Percentiles rank a stretch among this genome's conserved stretches.
phyloP scores from a whole-genome alignment of 1,140 invertebrate genomes.

The Cheumatopsyche charites region DNA sequence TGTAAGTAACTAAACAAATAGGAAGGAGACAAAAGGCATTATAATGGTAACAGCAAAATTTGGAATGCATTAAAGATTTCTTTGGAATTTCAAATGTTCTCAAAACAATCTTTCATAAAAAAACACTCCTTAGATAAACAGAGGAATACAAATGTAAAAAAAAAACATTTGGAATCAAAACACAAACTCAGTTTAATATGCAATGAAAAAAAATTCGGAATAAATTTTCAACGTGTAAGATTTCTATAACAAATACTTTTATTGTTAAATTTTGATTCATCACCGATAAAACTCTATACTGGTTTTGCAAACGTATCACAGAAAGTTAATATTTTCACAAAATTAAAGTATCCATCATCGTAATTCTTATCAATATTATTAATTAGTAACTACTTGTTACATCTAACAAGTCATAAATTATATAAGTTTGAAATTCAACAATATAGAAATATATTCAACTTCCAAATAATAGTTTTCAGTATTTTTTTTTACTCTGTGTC shows the following conservation, averaged over 20 bases:
- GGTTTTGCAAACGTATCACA: conserved; percentile 5
- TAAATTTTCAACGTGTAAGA: no score
- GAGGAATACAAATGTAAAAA: no score
- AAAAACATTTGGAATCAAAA: no score
- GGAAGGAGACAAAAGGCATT: no score
- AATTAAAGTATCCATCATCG: background rate
- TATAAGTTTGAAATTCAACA: conserved; percentile 9
- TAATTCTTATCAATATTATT: background rate
- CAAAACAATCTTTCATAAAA: no score
- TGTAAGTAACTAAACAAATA: no score
- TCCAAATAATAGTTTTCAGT: background rate
- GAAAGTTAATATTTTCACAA: background rate
- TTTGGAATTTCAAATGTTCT: no score
- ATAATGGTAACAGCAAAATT: no score
- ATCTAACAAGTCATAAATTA: conserved; percentile 20
- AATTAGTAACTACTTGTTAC: conserved; percentile 4
- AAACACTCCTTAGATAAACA: no score
- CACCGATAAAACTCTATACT: background rate
- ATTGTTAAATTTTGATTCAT: background rate
- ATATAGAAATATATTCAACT: background rate
- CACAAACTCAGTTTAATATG: no score
- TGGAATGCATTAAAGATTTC: no score
- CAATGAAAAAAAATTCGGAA: no score
- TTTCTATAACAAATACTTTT: background rate
- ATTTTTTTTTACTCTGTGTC: background rate